Evolutionary conservation across 1,140 invertebrate genomes (phyloP).

Genomic region (Meloidogyne exigua): DNA sequence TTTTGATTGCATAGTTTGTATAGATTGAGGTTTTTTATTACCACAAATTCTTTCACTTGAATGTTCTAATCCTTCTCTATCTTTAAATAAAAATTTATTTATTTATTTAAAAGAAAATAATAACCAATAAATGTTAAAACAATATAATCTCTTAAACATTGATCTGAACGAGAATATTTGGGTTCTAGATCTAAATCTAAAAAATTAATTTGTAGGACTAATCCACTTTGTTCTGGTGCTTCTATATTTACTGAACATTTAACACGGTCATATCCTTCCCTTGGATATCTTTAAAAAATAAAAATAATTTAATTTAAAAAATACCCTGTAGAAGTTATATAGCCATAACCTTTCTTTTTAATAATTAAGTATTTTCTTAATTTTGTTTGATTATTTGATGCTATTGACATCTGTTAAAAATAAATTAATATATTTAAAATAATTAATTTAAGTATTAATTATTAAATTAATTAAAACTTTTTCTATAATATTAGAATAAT

Average conservation of each 20-base stretch:
- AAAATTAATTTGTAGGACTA: slow-evolving; percentile 46
- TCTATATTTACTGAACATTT: slow-evolving; percentile 36
- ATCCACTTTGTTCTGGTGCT: slow-evolving; percentile 25
- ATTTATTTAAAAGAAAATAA: not conserved
- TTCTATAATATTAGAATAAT: not conserved
- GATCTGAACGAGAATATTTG: slow-evolving; percentile 32
- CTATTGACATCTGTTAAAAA: not conserved
- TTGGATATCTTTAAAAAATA: slow-evolving; percentile 7
- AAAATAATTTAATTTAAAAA: not conserved
- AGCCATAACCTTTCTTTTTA: not conserved
- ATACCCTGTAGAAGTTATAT: not conserved
- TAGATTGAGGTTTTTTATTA: slow-evolving; percentile 19
- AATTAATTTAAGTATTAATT: no score
- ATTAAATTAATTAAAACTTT: no score
- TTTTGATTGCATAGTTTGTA: slow-evolving; percentile 30
- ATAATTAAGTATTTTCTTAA: not conserved
- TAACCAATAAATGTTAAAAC: slow-evolving; percentile 32
- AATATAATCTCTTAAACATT: slow-evolving; percentile 49
- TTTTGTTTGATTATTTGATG: not conserved
- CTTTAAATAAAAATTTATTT: slow-evolving; percentile 9
- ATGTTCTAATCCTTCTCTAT: slow-evolving; percentile 46
- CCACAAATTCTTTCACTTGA: slow-evolving; percentile 43
- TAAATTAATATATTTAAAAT: not conserved
- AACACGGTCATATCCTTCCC: slow-evolving; percentile 18
- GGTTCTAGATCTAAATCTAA: slow-evolving; percentile 48